Conservation (phyloP, 1,140 invertebrate species). For the Lasaia peninsularis region DNA sequence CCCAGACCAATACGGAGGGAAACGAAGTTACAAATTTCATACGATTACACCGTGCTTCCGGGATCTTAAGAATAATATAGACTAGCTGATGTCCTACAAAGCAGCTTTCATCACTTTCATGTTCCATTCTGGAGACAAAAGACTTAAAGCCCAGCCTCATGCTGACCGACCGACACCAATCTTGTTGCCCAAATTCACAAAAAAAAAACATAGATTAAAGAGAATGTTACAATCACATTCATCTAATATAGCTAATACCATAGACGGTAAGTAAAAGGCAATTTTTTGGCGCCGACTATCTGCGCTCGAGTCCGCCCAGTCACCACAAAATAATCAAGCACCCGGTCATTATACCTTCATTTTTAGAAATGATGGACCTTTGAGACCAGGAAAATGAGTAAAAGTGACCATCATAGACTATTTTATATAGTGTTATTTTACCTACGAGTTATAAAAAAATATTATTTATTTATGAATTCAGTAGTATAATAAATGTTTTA, state of each 20-base stretch:
- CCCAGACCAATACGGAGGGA: too few relatives aligned
- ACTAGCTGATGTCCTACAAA: too few relatives aligned
- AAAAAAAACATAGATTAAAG: not conserved
- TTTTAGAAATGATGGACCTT: slow-evolving; percentile 41
- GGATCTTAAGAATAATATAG: too few relatives aligned
- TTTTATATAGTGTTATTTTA: not conserved
- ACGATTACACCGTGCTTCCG: too few relatives aligned
- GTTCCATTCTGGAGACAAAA: too few relatives aligned
- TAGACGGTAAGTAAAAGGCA: slow-evolving; percentile 26
- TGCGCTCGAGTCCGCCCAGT: slow-evolving; percentile 30
- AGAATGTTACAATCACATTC: not conserved
- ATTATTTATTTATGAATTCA: not conserved
- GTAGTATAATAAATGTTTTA: too few relatives aligned
- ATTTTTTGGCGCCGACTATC: slow-evolving; percentile 53
- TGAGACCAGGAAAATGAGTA: slow-evolving; percentile 39
- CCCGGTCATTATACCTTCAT: slow-evolving; percentile 63
- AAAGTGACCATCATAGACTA: slow-evolving; percentile 31
- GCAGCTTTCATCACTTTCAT: too few relatives aligned
- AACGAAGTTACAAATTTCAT: too few relatives aligned
- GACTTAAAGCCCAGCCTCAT: too few relatives aligned
- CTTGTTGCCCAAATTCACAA: too few relatives aligned
- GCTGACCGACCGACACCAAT: too few relatives aligned
- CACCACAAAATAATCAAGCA: slow-evolving; percentile 70
- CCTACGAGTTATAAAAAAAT: not conserved
- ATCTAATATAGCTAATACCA: not conserved